Evolutionary conservation across 2,888 invertebrate species (phyloP).

Genomic region (Eupithecia insigniata): DNA sequence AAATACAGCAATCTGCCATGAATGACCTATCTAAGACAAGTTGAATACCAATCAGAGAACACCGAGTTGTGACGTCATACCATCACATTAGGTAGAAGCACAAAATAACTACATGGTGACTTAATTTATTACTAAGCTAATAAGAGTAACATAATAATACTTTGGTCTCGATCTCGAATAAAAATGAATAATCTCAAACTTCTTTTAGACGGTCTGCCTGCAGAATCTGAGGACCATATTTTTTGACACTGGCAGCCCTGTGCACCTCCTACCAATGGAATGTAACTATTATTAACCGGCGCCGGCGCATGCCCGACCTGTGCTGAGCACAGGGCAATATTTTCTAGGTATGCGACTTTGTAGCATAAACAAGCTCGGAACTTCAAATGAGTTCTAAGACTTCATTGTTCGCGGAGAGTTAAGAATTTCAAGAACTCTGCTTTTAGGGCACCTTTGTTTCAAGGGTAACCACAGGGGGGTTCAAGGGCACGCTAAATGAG

Average conservation of each 20-base stretch:
- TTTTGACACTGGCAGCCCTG: constrained; percentile 52
- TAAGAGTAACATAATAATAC: too few relatives aligned
- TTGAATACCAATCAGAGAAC: too few relatives aligned
- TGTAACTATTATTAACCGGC: constrained; percentile 81
- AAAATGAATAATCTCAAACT: not conserved
- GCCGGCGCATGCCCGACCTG: constrained; percentile 68
- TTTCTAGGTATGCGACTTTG: constrained; percentile 37
- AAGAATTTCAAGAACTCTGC: constrained; percentile 1
- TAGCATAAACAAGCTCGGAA: constrained; percentile 23
- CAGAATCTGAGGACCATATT: not conserved
- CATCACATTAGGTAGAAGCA: too few relatives aligned
- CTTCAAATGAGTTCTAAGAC: constrained; percentile 17
- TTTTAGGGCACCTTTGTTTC: constrained; percentile 11
- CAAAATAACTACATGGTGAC: too few relatives aligned
- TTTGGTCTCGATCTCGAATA: not conserved
- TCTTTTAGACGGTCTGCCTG: not conserved
- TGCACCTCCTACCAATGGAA: constrained; percentile 62
- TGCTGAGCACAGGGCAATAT: constrained; percentile 51
- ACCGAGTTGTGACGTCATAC: too few relatives aligned
- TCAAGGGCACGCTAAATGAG: not conserved
- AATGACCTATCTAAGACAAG: too few relatives aligned
- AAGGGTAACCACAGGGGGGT: too few relatives aligned
- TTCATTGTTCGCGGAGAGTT: constrained; percentile 12
- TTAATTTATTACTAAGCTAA: too few relatives aligned
- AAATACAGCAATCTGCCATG: too few relatives aligned